Base-by-base conservation (phyloP, 2,113 vertebrate species). In the Dinomys branickii region DNA sequence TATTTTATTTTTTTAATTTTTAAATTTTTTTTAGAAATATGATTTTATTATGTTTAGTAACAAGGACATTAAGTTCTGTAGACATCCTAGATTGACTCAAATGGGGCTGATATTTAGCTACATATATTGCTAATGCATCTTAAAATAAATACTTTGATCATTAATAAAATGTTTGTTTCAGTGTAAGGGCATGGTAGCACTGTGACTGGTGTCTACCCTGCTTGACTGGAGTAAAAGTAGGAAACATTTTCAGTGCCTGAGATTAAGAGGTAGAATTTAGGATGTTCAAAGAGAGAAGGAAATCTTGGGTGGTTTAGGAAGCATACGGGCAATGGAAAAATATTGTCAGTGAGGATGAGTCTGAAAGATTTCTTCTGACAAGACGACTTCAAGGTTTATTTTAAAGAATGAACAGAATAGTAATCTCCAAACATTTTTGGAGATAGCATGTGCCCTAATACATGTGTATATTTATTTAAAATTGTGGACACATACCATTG, bases 11-110 rank as follows among this genome's bases (percentile, higher is more conserved):
- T n/a, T n/a, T n/a, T n/a, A n/a, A n/a, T n/a, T n/a, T n/a, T n/a
- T n/a, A n/a, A n/a, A n/a, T n/a, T n/a, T n/a, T n/a, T n/a, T n/a
- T n/a, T 56, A 65, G 65, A 97, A 87, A 52, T 96, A 82, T 19
- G 33, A 85, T 94, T 96, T 97, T 90, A 96, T 84, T 96, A 93
- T 85, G 80, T 93, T 88, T 91, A 91, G 14, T 93, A 94, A 95
- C 19, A 59, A n/a, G 73, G 44, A 1, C 38, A 93, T 93, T 96
- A 91, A 94, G 82, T 80, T 92, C 92, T 92, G 69, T 96, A 63
- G 69, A 47, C 61, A 88, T 90, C n/a, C 26, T 85, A 94, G 67
- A 92, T 85, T 96, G 22, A 84, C 26, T 89, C 83, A 94, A 71
- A 78, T 50, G 75, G 88, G 71, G 30, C 44, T 30, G 96, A 54